Evolutionary conservation across 2,113 vertebrate genomes (phyloP), one percentile per base, ranked within the genome.

Genomic region (Laticauda laticaudata): DNA sequence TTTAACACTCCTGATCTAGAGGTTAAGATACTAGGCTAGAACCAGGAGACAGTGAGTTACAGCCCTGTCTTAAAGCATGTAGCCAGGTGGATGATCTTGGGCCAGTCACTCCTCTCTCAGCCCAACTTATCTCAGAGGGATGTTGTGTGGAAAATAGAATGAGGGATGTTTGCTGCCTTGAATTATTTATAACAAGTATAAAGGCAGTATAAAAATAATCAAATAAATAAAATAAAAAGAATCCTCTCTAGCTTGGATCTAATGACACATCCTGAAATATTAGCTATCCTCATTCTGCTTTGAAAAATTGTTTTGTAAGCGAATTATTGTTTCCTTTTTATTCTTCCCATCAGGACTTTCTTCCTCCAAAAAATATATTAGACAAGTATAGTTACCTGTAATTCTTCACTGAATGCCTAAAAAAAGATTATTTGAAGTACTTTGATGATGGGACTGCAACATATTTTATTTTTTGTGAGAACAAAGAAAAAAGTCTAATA

Each of bases 401-500:
- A 89, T 14, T 21, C 26, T 90, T 90, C 24, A 7, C n/a, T 75
- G 64, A 75, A 34, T 75, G 29, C 2, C 12, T 39, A 11, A 89
- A 89, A 89, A 57, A 5, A 43, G 8, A 23, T n/a, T 69, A 24
- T 69, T 64, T 51, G 12, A 56, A 57, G 23, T 45, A 15, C 5
- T 91, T 54, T 57, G 89, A 90, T 90, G 53, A 39, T 88, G 55
- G 15, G 34, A 23, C n/a, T 88, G n/a, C n/a, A 90, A 90, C 59
- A 1, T 18, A 90, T 45, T 90, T 69, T 64, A 57, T 20, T 56
- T 88, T 56, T 56, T 88, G 87, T 48, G 24, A 18, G 14, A 90
- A 88, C 87, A 88, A 55, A 56, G 86, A 23, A 51, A 56, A 20
- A 34, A 57, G 34, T 39, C n/a, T 20, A 57, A 21, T 56, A 69